phyloP scores from a whole-genome alignment of 35 echinoderm and acorn worm species.

The Hemicentrotus pulcherrimus region DNA sequence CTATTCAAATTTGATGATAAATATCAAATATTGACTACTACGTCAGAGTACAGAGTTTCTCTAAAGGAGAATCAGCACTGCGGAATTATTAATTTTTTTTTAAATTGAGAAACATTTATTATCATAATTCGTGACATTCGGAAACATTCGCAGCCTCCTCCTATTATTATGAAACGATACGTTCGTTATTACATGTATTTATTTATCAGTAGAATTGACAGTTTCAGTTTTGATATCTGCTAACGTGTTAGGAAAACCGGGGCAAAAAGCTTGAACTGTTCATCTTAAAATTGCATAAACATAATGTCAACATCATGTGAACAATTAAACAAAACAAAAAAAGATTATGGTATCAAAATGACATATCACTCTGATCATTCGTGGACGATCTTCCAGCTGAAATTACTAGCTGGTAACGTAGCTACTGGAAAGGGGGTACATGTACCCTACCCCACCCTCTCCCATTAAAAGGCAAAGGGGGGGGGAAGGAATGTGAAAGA shows the following conservation, averaged over 20 bases:
- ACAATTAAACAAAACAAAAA: too few relatives aligned
- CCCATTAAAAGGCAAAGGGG: too few relatives aligned
- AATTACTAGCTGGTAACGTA: too few relatives aligned
- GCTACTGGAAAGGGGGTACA: too few relatives aligned
- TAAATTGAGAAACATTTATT: not conserved
- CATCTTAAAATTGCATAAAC: not conserved
- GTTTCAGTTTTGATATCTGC: not conserved
- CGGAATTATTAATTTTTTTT: not conserved
- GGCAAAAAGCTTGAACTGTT: not conserved
- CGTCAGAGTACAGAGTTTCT: not conserved
- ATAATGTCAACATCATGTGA: not conserved
- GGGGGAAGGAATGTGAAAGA: too few relatives aligned
- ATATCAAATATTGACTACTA: slow-evolving; percentile 6
- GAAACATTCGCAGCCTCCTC: not conserved
- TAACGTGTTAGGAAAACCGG: not conserved
- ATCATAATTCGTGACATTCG: not conserved
- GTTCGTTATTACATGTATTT: not conserved
- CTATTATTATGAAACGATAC: not conserved
- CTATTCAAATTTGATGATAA: not conserved
- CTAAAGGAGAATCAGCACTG: not conserved
- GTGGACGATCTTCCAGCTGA: too few relatives aligned
- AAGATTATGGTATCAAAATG: too few relatives aligned
- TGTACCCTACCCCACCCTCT: too few relatives aligned
- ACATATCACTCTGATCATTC: too few relatives aligned
- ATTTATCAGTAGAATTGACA: not conserved